Evolutionary conservation across 2,113 vertebrate species (phyloP), one percentile per base, ranked within the genome.

Genomic region (Eulemur macaco): DNA sequence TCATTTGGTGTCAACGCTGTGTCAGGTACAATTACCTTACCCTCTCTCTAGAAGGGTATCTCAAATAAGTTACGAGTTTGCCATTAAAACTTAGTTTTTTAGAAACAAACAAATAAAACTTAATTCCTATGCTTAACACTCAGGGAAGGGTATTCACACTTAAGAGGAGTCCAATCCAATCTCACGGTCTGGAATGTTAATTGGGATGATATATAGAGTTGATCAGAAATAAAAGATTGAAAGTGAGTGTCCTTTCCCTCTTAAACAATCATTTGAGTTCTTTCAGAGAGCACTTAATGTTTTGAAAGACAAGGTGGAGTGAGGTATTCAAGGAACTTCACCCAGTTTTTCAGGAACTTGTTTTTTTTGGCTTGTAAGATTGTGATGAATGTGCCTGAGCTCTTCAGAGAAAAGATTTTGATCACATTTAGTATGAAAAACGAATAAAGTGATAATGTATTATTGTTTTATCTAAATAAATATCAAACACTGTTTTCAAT

Each of bases 1-100:
- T 99, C 99, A 47, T 99, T 99, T 31, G 99, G 99, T 4, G 99
- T 99, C 12, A 99, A 99, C 94, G 99, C 99, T 64, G 99, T 99
- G 76, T 99, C 99, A 60, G 99, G 99, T 99, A 94, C 96, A 98
- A 73, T 66, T n/a, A 15, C 8, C 10, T 74, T 6, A 9, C 29
- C 42, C 52, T 95, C 45, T 76, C 6, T 96, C 27, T 95, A 12
- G 27, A 91, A 47, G n/a, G 45, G 63, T 94, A 71, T 54, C 58
- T 93, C 29, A 69, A 95, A 37, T 96, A 94, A 94, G 39, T 71
- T 96, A 37, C 89, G 29, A 60, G 86, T 96, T 95, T 96, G 93
- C 71, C 66, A 80, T 91, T 95, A 66, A 90, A 96, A 86, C n/a
- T 83, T 91, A 63, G 13, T 91, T 95, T 63, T 42, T 60, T 71